Evolutionary conservation across 2,888 invertebrate species (phyloP).

Genomic region (Cerceris rybyensis): DNA sequence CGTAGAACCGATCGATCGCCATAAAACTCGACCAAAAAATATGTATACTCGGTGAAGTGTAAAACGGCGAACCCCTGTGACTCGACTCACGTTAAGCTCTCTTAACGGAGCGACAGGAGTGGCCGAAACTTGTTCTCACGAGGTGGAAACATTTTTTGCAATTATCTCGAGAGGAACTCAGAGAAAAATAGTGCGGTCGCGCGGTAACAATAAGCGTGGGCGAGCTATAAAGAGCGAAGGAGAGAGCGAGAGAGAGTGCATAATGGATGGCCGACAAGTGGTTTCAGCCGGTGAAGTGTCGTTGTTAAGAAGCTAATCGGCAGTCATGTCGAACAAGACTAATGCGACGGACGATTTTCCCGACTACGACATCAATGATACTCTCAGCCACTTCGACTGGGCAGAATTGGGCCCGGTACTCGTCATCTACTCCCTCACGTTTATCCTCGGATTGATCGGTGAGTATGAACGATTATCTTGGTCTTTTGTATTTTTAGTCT

Average conservation of each 20-base stretch:
- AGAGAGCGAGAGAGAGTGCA: neutral
- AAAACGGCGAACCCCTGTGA: no score
- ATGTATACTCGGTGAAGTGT: no score
- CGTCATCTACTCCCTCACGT: slow-evolving; percentile 84
- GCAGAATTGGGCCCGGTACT: slow-evolving; percentile 84
- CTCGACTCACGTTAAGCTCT: no score
- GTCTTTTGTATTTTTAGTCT: no score
- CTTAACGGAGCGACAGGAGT: no score
- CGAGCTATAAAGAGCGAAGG: neutral
- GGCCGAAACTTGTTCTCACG: no score
- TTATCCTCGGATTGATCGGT: slow-evolving; percentile 85
- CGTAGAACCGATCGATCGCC: no score
- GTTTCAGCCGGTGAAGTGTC: slow-evolving; percentile 26
- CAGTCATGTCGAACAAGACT: slow-evolving; percentile 64
- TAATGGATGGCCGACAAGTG: slow-evolving; percentile 37
- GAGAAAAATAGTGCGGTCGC: neutral
- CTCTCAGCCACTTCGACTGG: slow-evolving; percentile 83
- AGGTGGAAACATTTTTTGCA: no score
- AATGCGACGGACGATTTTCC: slow-evolving; percentile 71
- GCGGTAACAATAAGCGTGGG: slow-evolving; percentile 1
- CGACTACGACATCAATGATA: slow-evolving; percentile 83
- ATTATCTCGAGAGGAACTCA: neutral
- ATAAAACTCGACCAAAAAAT: no score
- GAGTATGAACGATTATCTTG: slow-evolving; percentile 72
- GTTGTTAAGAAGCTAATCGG: slow-evolving; percentile 28